Base-by-base conservation (phyloP, 2,888 invertebrate genomes). In the Saturnia pavonia region DNA sequence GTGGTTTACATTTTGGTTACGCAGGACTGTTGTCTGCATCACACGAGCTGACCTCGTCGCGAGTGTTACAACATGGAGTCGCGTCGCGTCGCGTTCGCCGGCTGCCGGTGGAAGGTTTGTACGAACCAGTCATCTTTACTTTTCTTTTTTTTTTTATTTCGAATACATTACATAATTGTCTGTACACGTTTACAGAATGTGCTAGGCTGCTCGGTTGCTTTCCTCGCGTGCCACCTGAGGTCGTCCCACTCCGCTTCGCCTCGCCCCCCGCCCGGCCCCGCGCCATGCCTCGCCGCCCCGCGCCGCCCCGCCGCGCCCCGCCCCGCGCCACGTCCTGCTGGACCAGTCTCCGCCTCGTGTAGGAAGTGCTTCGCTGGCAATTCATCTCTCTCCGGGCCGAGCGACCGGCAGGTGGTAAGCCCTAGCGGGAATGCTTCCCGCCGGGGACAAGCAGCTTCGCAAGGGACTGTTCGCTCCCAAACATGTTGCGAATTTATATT, bases 401-500 rank as follows among this genome's bases (percentile, higher is more conserved):
- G 19, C 60, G 16, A 16, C 34, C 19, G 8, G 40, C 65, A 40
- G 40, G 65, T 40, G 34, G 65, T 34, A 34, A 65, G 65, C 65
- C 34, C 65, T 34, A n/a, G 34, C 65, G 40, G 65, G 65, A 87
- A 0, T 82, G 82, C 95, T 94, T 85, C 97, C 96, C n/a, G 97
- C 91, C 78, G 95, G 94, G 19, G 95, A 94, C 22, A 92, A 0
- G 96, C 96, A 79, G 95, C 94, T 0, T 92, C 94, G 83, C 96
- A 95, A 48, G 90, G 88, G 95, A 95, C 96, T 89, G 82, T 84
- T 88, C 95, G 95, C 81, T 96, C 96, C 70, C 95, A 94, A 0
- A 94, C 92, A 67, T 96, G 95, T 75, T 72, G 16, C 40, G 43
- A 63, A 22, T 68, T 4, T 25, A 14, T 25, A 43, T 69, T 42